Evolutionary conservation across 2,113 vertebrate species (phyloP), one percentile per base, ranked within the genome.

Genomic region (Athene cunicularia): DNA sequence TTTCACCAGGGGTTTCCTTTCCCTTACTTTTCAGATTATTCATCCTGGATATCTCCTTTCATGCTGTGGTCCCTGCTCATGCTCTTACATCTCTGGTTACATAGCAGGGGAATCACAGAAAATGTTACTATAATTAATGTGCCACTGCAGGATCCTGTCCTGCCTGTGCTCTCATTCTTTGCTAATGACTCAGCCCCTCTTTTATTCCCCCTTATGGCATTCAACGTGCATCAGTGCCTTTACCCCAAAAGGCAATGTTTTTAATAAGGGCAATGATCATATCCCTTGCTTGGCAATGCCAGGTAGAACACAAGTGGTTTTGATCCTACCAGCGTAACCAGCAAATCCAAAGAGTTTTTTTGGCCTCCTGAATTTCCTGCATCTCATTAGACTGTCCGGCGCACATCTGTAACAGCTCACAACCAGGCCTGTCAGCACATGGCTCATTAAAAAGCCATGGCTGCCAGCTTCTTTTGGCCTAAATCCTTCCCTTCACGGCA

Each of bases 351-450:
- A 80, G 75, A 66, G 39, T 4, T 10, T 64, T 96, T 91, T 70
- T 59, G 4, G 80, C 47, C 24, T 90, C 50, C 55, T 20, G 41
- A 74, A 73, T 90, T 95, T 80, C 85, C 87, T 83, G 62, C 2
- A 1, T 80, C 94, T 86, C 53, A 18, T 96, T 73, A 90, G 89
- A 45, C n/a, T 66, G 77, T 33, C 35, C 26, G 0, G 88, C 1
- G 1, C 93, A 96, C 89, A 96, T 91, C 94, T 97, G 96, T 93
- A 94, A 97, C 64, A 95, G 90, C 72, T 95, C 95, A 93, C 91
- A 82, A 86, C 15, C 71, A 83, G 63, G 87, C 49, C 71, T 91
- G 83, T 96, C 86, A 96, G 93, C 86, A 52, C 66, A 93, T 2
- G 41, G 87, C 50, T 96, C 84, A 70, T 71, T 92, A 90, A 66